phyloP scores from a whole-genome alignment of 2,888 invertebrate species.

The Tachystola acroxantha region DNA sequence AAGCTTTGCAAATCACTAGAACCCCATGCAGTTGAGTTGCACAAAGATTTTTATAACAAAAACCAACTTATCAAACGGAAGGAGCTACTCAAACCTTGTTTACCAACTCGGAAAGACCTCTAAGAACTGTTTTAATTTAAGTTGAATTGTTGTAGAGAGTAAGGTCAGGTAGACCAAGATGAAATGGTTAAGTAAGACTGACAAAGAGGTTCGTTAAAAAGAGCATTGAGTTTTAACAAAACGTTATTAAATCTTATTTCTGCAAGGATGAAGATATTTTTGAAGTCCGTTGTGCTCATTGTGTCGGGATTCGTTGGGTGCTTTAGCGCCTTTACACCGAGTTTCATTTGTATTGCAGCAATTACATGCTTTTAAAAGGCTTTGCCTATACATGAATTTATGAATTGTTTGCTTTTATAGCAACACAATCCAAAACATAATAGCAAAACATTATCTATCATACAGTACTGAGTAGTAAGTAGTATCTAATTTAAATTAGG shows the following conservation, averaged over 20 bases:
- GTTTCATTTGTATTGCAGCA: slow-evolving; percentile 20
- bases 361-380: slow-evolving; percentile 16
- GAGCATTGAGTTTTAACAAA: slow-evolving; percentile 60
- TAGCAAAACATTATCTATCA: no score
- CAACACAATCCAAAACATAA: no score
- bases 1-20: slow-evolving; percentile 24
- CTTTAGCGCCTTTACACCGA: slow-evolving; percentile 39
- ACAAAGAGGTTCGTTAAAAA: slow-evolving; percentile 58
- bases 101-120: slow-evolving; percentile 38
- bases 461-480: no score
- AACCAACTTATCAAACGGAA: slow-evolving; percentile 53
- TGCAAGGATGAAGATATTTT: slow-evolving; percentile 44
- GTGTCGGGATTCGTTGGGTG: slow-evolving; percentile 31
- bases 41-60: slow-evolving; percentile 51
- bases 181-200: slow-evolving; percentile 42
- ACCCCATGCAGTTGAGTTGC: slow-evolving; percentile 24
- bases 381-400: no score
- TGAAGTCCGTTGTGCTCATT: slow-evolving; percentile 30
- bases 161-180: slow-evolving; percentile 22
- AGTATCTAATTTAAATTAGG: no score
- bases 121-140: slow-evolving; percentile 8
- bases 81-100: slow-evolving; percentile 25
- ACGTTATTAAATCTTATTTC: slow-evolving; percentile 70
- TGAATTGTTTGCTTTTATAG: no score
- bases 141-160: slow-evolving; percentile 4